A percentile compares a stretch with the other conserved stretches of the same genome.
phyloP scores from a whole-genome alignment of 2,888 invertebrate genomes.

The Oscheius sp. region DNA sequence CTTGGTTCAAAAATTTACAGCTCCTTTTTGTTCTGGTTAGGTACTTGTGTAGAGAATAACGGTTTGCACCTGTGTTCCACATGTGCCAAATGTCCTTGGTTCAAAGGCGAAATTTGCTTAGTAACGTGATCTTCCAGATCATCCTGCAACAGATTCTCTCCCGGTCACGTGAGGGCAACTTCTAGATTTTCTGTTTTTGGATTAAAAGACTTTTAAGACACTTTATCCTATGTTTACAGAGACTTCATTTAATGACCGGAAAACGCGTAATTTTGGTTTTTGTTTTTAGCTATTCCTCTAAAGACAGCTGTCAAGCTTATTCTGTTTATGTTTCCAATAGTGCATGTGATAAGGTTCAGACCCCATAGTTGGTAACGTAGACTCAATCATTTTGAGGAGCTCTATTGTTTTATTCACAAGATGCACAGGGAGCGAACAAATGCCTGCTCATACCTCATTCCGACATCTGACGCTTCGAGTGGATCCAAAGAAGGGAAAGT shows the following conservation, averaged over 20 bases:
- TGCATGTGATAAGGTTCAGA: neutral
- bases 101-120: conserved; percentile 13
- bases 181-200: neutral
- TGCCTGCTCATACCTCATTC: neutral
- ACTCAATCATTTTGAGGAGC: neutral
- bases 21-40: too few species aligned
- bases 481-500: too few species aligned
- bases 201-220: too few species aligned
- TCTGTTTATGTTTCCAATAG: neutral
- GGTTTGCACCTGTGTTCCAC: conserved; percentile 10
- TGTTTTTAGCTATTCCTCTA: neutral
- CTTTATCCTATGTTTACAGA: too few species aligned
- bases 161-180: too few species aligned
- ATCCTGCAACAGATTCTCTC: too few species aligned
- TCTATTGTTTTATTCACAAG: neutral
- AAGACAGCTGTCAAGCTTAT: neutral
- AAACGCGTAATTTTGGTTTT: neutral
- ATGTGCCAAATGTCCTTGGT: neutral
- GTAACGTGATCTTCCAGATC: neutral
- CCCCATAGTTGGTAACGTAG: neutral
- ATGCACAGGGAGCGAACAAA: neutral
- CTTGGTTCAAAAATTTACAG: too few species aligned
- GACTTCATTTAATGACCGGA: neutral
- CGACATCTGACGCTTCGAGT: neutral
- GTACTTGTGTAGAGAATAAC: too few species aligned